Percentiles rank a stretch among this genome's conserved stretches.
Conservation (phyloP, 2,888 invertebrate species). For the Epistrophe eligans region DNA sequence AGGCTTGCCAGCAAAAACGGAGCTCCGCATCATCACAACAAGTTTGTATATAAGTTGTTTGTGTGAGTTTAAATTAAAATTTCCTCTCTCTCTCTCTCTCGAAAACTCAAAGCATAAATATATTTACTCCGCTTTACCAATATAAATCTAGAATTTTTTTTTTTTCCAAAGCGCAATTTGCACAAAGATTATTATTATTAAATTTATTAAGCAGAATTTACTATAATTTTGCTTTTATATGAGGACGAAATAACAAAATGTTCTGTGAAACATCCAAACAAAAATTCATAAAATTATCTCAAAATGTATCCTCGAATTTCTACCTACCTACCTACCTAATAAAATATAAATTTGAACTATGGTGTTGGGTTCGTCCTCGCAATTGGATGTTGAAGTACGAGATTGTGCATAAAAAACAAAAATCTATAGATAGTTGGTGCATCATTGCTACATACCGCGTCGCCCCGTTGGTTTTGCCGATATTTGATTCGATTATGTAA, state of each 20-base stretch:
- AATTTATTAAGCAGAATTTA: constrained; percentile 44
- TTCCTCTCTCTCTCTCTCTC: neutral
- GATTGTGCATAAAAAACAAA: neutral
- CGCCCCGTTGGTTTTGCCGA: neutral
- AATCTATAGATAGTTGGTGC: neutral
- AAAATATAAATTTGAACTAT: neutral
- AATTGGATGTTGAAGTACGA: neutral
- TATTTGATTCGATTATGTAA: constrained; percentile 12
- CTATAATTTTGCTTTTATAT: constrained; percentile 21
- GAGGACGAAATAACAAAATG: constrained; percentile 18
- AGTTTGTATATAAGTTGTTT: neutral
- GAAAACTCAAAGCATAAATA: neutral
- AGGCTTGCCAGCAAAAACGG: constrained; percentile 37
- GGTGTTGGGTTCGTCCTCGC: neutral
- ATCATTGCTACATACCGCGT: neutral
- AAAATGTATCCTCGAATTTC: constrained; percentile 28
- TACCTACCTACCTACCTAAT: neutral
- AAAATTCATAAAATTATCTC: constrained; percentile 50
- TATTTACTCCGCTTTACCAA: neutral
- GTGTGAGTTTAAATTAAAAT: constrained; percentile 38
- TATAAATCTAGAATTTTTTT: constrained; percentile 11
- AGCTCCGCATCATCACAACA: neutral
- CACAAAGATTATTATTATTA: constrained; percentile 42
- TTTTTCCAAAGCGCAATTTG: neutral
- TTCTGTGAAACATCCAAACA: constrained; percentile 35